Evolutionary conservation across 2,888 invertebrate species (phyloP).

Genomic region (Phorcus lineatus): DNA sequence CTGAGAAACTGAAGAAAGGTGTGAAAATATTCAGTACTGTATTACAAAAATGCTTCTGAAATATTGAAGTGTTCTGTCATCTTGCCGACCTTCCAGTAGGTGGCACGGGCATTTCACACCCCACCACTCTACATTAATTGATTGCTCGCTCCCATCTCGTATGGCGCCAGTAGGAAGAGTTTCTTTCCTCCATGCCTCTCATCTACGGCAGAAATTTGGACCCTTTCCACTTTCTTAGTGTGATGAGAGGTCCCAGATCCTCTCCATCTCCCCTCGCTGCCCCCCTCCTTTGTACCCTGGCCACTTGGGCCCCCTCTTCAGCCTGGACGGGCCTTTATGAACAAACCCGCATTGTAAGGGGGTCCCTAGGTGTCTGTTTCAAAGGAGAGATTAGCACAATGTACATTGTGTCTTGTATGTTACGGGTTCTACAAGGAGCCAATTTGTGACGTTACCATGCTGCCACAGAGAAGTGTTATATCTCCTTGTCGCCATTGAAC

Average conservation of each 20-base stretch:
- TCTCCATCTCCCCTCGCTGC: background rate
- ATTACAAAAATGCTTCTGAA: background rate
- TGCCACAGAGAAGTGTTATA: background rate
- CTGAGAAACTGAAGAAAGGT: no score
- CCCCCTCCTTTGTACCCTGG: background rate
- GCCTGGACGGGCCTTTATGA: background rate
- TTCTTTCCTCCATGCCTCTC: constrained; percentile 25
- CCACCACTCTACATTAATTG: constrained; percentile 33
- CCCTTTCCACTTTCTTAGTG: constrained; percentile 19
- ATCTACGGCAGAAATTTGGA: constrained; percentile 34
- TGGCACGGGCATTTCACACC: constrained; percentile 22
- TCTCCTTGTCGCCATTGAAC: background rate
- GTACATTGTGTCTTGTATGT: no score
- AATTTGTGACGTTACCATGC: background rate
- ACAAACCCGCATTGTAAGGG: background rate
- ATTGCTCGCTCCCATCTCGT: constrained; percentile 27
- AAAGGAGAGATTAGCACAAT: background rate
- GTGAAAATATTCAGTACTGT: no score
- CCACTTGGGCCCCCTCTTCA: background rate
- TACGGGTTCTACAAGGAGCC: background rate
- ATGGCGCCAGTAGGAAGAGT: constrained; percentile 33
- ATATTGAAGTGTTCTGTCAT: background rate
- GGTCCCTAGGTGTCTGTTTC: background rate
- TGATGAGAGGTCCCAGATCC: background rate
- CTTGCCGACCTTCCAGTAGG: background rate